Conservation (phyloP, 2,113 vertebrate species). For the Scalopus aquaticus region DNA sequence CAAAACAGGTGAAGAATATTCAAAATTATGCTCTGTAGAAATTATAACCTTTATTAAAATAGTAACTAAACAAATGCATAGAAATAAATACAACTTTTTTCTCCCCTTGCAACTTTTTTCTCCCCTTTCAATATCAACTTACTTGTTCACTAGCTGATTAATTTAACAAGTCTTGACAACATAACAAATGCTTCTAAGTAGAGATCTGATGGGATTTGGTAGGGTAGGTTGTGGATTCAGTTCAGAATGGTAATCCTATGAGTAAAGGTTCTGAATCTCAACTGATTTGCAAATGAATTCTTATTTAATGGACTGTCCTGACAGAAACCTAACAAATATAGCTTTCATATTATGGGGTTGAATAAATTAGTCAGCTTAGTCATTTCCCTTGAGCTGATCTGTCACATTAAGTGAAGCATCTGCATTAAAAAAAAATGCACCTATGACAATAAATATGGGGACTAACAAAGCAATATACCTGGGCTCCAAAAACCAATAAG, state of each 20-base stretch:
- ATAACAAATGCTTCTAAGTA: not conserved
- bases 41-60: conserved; percentile 17
- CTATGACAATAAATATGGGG: not conserved
- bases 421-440: not conserved
- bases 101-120: not conserved
- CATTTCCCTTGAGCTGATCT: not conserved
- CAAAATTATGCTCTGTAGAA: not conserved
- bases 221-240: not conserved
- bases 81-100: not conserved
- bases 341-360: not conserved
- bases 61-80: conserved; percentile 49
- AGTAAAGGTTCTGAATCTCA: conserved; percentile 40
- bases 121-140: not conserved
- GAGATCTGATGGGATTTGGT: not conserved
- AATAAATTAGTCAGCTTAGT: conserved; percentile 32
- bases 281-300: not conserved
- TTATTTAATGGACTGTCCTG: not conserved
- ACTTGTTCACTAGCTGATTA: not conserved
- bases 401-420: conserved; percentile 33
- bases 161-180: not conserved
- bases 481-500: not conserved
- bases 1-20: conserved; percentile 25
- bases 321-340: not conserved
- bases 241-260: conserved; percentile 8
- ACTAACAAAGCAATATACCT: not conserved